Percentiles rank a stretch among this genome's conserved stretches.
phyloP scores from a whole-genome alignment of 2,888 invertebrate species.

The Hirtodrosophila histrioides region DNA sequence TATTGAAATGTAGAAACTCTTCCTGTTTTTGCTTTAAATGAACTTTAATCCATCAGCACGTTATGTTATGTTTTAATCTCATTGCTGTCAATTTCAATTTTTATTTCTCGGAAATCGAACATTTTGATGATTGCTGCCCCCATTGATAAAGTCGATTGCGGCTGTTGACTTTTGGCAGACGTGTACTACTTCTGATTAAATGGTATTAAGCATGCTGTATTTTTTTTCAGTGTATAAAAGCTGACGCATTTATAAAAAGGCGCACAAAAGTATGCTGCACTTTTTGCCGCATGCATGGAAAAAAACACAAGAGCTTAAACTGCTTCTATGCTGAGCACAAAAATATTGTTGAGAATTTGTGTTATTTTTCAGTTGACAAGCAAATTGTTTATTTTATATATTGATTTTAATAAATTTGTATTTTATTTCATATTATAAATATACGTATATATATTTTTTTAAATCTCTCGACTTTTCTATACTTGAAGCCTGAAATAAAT shows the following conservation, averaged over 20 bases:
- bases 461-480: no score
- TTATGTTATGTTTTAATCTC: constrained; percentile 13
- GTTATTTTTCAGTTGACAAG: no score
- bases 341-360: not conserved
- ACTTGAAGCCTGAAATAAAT: no score
- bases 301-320: constrained; percentile 24
- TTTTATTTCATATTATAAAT: no score
- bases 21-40: not conserved
- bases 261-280: constrained; percentile 37
- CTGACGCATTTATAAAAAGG: constrained; percentile 14
- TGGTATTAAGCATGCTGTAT: not conserved
- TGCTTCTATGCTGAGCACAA: constrained; percentile 11
- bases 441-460: no score
- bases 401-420: no score
- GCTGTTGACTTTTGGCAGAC: constrained; percentile 33
- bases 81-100: constrained; percentile 18
- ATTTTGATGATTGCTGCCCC: constrained; percentile 15
- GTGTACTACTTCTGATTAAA: no score
- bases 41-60: constrained; percentile 13
- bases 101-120: constrained; percentile 6
- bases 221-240: constrained; percentile 27
- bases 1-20: not conserved
- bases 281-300: no score
- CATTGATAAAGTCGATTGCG: constrained; percentile 32
- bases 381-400: no score